Conservation (phyloP, 2,113 vertebrate species). For the Forbesichthys papilliferus region DNA sequence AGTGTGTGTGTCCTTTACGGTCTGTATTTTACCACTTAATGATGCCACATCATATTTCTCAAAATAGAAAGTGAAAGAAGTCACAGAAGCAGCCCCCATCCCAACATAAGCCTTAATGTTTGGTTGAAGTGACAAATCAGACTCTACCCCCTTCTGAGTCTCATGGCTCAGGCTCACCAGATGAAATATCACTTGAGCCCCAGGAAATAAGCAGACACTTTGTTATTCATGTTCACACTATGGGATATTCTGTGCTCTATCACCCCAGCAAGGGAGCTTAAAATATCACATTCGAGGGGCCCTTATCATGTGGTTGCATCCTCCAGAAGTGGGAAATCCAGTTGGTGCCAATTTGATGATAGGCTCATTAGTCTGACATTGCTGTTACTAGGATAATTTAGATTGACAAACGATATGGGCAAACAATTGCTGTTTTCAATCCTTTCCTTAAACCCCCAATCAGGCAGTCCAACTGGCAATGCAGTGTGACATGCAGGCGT, state of each 20-base stretch:
- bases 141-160: no score
- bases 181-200: neutral
- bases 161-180: neutral
- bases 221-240: neutral
- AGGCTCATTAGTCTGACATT: constrained; percentile 1
- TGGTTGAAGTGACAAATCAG: neutral
- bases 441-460: no score
- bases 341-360: neutral
- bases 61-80: neutral
- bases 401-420: constrained; percentile 8
- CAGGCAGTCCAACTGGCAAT: neutral
- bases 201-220: neutral
- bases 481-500: constrained; percentile 7
- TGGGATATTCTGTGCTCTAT: neutral
- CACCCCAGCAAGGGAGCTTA: no score
- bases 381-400: neutral
- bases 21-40: neutral
- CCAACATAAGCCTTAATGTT: no score
- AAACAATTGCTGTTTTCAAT: neutral
- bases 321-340: neutral
- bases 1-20: neutral
- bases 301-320: neutral
- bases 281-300: neutral
- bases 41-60: neutral
- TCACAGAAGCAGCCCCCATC: neutral